Conservation (phyloP, 1,140 invertebrate species). For the Ips typographus region DNA sequence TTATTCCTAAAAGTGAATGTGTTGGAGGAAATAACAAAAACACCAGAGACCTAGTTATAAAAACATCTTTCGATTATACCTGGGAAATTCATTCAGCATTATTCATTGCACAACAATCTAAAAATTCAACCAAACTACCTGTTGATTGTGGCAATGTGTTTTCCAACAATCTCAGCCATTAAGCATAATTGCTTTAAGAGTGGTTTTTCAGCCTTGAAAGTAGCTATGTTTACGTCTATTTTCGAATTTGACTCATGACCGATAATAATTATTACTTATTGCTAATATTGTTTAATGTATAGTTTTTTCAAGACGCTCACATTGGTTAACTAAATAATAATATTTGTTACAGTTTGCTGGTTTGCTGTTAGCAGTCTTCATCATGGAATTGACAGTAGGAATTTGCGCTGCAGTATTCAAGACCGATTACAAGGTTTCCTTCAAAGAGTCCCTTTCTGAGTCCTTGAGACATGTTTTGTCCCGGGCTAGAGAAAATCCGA, state of each 20-base stretch:
- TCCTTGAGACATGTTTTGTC: constrained; percentile 54
- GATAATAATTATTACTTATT: too few relatives aligned
- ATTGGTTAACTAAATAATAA: too few relatives aligned
- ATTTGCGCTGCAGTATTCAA: constrained; percentile 65
- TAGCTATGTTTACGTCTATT: constrained; percentile 17
- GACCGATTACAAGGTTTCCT: constrained; percentile 59
- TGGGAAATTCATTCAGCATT: too few relatives aligned
- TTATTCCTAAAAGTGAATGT: too few relatives aligned
- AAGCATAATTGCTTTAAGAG: constrained; percentile 15
- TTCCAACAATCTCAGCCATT: constrained; percentile 21
- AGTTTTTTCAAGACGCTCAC: too few relatives aligned
- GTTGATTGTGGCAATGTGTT: not conserved
- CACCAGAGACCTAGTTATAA: too few relatives aligned
- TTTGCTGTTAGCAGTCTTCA: constrained; percentile 28
- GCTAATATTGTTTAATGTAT: too few relatives aligned
- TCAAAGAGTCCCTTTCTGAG: constrained; percentile 60
- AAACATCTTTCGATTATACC: too few relatives aligned
- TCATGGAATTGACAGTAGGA: constrained; percentile 62
- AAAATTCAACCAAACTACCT: not conserved
- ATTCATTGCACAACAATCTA: too few relatives aligned
- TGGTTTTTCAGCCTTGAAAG: constrained; percentile 25
- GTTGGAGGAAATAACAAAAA: too few relatives aligned
- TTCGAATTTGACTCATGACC: constrained; percentile 22
- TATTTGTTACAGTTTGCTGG: constrained; percentile 32
- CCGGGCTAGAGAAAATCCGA: constrained; percentile 61